These are phyloP conservation scores for Lethenteron reissneri DNA, from an alignment of 2,113 vertebrate genomes.

Conservation along the genomic window DNA sequence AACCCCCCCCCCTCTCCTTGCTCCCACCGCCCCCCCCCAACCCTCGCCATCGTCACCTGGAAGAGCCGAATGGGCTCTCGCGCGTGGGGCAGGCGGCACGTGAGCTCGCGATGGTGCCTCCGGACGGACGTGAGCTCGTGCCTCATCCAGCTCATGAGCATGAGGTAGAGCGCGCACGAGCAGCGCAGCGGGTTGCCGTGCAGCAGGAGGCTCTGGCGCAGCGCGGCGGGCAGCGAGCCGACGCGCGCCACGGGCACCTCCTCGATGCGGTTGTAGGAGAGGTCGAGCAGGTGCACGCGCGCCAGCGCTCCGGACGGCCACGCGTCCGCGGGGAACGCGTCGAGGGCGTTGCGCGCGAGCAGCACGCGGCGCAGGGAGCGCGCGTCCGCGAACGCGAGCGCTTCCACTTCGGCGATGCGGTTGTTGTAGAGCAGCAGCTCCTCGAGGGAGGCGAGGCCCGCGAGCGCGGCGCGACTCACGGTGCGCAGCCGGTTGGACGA, in stretches of 20 bases:
- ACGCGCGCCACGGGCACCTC: slow-evolving; percentile 45
- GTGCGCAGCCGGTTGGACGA: slow-evolving; percentile 48
- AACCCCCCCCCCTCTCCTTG: too few relatives aligned
- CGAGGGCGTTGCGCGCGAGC: slow-evolving; percentile 66
- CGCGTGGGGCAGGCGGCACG: slow-evolving; percentile 22
- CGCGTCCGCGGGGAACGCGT: slow-evolving; percentile 46
- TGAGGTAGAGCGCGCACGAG: slow-evolving; percentile 41
- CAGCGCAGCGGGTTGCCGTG: slow-evolving; percentile 73
- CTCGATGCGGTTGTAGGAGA: slow-evolving; percentile 58
- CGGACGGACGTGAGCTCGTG: slow-evolving; percentile 32
- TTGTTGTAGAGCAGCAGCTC: slow-evolving; percentile 50
- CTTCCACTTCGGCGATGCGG: slow-evolving; percentile 34
- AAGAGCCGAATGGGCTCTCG: too few relatives aligned
- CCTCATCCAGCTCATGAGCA: slow-evolving; percentile 49
- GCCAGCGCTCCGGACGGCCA: slow-evolving; percentile 39
- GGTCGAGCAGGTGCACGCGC: slow-evolving; percentile 44
- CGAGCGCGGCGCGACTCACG: slow-evolving; percentile 30
- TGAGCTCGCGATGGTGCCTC: slow-evolving; percentile 44
- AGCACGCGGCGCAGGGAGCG: slow-evolving; percentile 43
- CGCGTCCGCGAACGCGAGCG: slow-evolving; percentile 30
- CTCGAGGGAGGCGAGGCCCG: slow-evolving; percentile 31
- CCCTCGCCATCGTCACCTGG: too few relatives aligned
- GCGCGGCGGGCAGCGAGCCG: slow-evolving; percentile 21
- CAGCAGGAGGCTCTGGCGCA: slow-evolving; percentile 52
- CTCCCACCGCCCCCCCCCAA: too few relatives aligned